Conservation (phyloP, 1,140 invertebrate species). For the Callitettix versicolor region DNA sequence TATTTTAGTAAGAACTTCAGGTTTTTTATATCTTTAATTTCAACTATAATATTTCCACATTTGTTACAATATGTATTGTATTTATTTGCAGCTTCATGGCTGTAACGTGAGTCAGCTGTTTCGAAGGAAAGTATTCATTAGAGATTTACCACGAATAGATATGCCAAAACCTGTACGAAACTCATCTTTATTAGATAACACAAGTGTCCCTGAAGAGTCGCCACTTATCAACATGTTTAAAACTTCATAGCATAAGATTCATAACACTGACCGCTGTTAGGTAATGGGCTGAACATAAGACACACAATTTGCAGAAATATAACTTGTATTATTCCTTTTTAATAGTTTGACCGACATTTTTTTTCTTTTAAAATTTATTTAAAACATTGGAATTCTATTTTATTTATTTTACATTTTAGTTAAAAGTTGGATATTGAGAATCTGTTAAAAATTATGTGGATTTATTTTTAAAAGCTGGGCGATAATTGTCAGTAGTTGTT, state of each 20-base stretch:
- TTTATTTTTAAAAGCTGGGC: too few relatives aligned
- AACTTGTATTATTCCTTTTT: too few relatives aligned
- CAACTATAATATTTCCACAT: background rate
- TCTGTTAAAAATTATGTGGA: too few relatives aligned
- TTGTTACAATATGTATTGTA: conserved; percentile 8
- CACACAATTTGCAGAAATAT: too few relatives aligned
- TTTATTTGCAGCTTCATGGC: conserved; percentile 54
- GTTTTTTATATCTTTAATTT: background rate
- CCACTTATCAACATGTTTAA: conserved; percentile 5
- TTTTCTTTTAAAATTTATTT: too few relatives aligned
- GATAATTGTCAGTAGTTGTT: too few relatives aligned
- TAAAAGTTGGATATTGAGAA: too few relatives aligned
- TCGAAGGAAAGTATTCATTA: conserved; percentile 73
- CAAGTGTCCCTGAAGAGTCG: background rate
- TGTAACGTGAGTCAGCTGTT: conserved; percentile 73
- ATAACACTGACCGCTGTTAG: too few relatives aligned
- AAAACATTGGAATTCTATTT: too few relatives aligned
- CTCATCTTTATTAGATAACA: background rate
- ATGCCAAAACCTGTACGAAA: conserved; percentile 27
- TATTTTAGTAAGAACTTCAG: background rate
- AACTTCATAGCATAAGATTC: conserved; percentile 2
- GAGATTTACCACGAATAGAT: conserved; percentile 59
- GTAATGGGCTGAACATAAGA: too few relatives aligned
- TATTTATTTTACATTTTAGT: too few relatives aligned
- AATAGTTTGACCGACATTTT: too few relatives aligned